A percentile compares a stretch with the other conserved stretches of the same genome.
Conservation (phyloP, 2,888 invertebrate species). For the Teinopalpus imperialis region DNA sequence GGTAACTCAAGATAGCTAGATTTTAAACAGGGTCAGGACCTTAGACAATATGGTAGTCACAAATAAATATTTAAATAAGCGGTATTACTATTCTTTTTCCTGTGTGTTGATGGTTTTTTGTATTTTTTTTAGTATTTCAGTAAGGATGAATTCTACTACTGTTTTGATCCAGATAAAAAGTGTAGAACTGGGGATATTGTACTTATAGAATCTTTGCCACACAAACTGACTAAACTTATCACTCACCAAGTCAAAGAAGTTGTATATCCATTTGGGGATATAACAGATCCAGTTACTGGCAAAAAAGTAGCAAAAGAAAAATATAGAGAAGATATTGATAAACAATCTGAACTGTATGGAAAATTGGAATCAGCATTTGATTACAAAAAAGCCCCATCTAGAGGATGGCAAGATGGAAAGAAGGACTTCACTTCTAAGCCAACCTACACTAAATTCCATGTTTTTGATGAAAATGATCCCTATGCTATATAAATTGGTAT, state of each 20-base stretch:
- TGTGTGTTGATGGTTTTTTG: no score
- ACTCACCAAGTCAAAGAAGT: constrained; percentile 91
- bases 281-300: constrained; percentile 92
- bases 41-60: no score
- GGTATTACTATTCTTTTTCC: no score
- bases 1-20: no score
- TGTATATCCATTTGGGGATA: constrained; percentile 90
- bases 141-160: constrained; percentile 87
- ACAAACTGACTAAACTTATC: constrained; percentile 88
- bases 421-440: constrained; percentile 91
- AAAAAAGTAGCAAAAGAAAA: constrained; percentile 87
- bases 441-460: constrained; percentile 90
- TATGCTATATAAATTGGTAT: constrained; percentile 82
- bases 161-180: constrained; percentile 88
- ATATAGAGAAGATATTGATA: constrained; percentile 89
- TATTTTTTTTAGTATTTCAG: constrained; percentile 86
- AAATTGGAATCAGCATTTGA: constrained; percentile 85
- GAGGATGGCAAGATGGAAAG: constrained; percentile 91
- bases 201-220: constrained; percentile 87
- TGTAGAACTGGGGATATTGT: constrained; percentile 93
- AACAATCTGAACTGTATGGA: constrained; percentile 86
- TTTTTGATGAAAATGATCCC: constrained; percentile 87
- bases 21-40: no score
- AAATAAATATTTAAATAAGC: no score
- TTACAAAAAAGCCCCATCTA: constrained; percentile 88